phyloP scores from a whole-genome alignment of 1,140 invertebrate genomes.

The Drosophila malerkotliana region DNA sequence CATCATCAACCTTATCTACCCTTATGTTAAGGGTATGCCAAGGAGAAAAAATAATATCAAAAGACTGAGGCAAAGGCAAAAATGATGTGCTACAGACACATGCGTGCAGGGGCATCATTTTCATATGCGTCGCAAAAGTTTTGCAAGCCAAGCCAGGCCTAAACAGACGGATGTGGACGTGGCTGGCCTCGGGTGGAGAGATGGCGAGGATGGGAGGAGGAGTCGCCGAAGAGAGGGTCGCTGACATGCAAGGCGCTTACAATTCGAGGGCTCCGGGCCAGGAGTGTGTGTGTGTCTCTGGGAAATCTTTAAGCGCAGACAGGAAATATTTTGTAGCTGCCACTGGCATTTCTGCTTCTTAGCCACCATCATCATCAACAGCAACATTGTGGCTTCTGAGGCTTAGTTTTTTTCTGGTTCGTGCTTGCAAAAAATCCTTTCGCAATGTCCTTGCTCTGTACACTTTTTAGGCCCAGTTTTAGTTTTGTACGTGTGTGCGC shows the following conservation, averaged over 20 bases:
- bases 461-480: slow-evolving; percentile 69
- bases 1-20: not conserved
- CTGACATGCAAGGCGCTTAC: slow-evolving; percentile 78
- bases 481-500: slow-evolving; percentile 40
- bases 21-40: slow-evolving; percentile 16
- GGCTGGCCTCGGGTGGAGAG: slow-evolving; percentile 3
- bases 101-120: slow-evolving; percentile 73
- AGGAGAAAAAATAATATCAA: slow-evolving; percentile 51
- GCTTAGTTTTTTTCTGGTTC: slow-evolving; percentile 42
- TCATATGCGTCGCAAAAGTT: slow-evolving; percentile 65
- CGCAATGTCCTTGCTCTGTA: slow-evolving; percentile 68
- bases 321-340: slow-evolving; percentile 70
- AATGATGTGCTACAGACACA: slow-evolving; percentile 52
- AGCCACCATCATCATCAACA: slow-evolving; percentile 43
- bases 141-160: slow-evolving; percentile 50
- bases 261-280: slow-evolving; percentile 62
- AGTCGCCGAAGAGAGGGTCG: slow-evolving; percentile 42
- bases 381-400: slow-evolving; percentile 54
- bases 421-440: slow-evolving; percentile 64
- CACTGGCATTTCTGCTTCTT: slow-evolving; percentile 19
- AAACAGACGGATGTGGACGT: slow-evolving; percentile 48
- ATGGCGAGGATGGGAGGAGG: not conserved
- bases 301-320: slow-evolving; percentile 78
- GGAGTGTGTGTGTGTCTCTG: slow-evolving; percentile 53
- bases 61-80: slow-evolving; percentile 54